A percentile compares a stretch with the other conserved stretches of the same genome.
These are phyloP conservation scores for Sprattus sprattus DNA, from an alignment of 2,113 vertebrate species.

Conservation along the genomic window DNA sequence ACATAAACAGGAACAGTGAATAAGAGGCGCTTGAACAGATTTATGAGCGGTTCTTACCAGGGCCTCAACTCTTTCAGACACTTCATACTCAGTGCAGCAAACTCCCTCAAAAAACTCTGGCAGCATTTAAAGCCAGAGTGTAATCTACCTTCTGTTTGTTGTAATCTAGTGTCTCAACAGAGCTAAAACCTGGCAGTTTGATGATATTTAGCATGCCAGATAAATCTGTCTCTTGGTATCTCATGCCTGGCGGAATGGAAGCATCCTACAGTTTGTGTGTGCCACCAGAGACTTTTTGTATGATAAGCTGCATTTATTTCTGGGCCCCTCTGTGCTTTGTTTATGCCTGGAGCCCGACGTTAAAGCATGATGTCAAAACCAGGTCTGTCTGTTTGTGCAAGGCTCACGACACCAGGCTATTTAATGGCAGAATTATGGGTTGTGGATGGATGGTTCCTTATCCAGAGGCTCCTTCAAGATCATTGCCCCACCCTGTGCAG, in stretches of 20 bases:
- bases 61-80: neutral
- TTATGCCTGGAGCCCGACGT: slow-evolving; percentile 52
- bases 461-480: slow-evolving; percentile 31
- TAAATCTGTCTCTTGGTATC: slow-evolving; percentile 26
- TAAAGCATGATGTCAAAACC: slow-evolving; percentile 54
- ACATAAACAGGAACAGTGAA: neutral
- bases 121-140: neutral
- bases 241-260: slow-evolving; percentile 47
- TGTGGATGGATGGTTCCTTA: slow-evolving; percentile 40
- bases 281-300: slow-evolving; percentile 52
- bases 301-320: slow-evolving; percentile 61
- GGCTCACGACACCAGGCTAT: slow-evolving; percentile 47
- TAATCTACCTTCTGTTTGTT: slow-evolving; percentile 1
- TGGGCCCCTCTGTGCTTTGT: slow-evolving; percentile 38
- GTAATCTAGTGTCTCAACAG: neutral
- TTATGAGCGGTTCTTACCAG: neutral
- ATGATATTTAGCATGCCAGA: slow-evolving; percentile 24
- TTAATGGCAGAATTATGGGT: slow-evolving; percentile 52
- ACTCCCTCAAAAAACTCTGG: neutral
- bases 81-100: neutral
- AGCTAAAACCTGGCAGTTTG: neutral
- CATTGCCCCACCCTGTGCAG: neutral
- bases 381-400: slow-evolving; percentile 46
- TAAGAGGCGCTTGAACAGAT: neutral
- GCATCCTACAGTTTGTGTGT: slow-evolving; percentile 28